phyloP scores from a whole-genome alignment of 2,888 invertebrate genomes.

The Bembecia ichneumoniformis region DNA sequence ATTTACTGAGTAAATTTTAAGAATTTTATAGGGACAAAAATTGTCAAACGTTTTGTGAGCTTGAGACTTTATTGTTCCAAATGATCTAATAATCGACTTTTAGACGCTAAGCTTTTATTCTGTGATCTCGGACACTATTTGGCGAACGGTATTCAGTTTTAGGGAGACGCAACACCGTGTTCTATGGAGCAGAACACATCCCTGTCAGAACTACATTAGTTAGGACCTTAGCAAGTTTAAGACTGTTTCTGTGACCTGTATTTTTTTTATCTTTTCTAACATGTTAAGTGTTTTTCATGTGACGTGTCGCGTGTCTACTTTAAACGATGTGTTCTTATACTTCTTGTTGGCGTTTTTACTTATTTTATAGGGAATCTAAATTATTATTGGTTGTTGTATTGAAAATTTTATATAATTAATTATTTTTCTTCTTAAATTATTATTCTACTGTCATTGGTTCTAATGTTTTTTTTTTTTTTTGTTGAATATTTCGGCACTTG shows the following conservation, averaged over 20 bases:
- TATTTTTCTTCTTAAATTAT: constrained; percentile 61
- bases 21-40: constrained; percentile 40
- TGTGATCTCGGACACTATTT: constrained; percentile 11
- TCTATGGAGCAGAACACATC: constrained; percentile 70
- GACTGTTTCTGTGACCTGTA: constrained; percentile 75
- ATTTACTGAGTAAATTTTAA: constrained; percentile 54
- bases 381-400: constrained; percentile 73
- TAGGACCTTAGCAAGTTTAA: constrained; percentile 71
- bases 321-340: constrained; percentile 70
- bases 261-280: constrained; percentile 65
- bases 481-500: constrained; percentile 50
- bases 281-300: constrained; percentile 44
- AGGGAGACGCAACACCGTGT: constrained; percentile 59
- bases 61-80: constrained; percentile 55
- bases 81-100: constrained; percentile 47
- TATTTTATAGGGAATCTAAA: constrained; percentile 72
- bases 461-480: constrained; percentile 24
- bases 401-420: constrained; percentile 42
- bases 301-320: constrained; percentile 38
- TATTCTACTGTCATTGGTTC: constrained; percentile 47
- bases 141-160: constrained; percentile 25
- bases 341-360: constrained; percentile 73
- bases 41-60: constrained; percentile 35
- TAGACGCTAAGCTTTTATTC: constrained; percentile 50
- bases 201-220: constrained; percentile 67